Evolutionary conservation across 1,140 invertebrate genomes (phyloP).

Genomic region (Ephestia elutella): DNA sequence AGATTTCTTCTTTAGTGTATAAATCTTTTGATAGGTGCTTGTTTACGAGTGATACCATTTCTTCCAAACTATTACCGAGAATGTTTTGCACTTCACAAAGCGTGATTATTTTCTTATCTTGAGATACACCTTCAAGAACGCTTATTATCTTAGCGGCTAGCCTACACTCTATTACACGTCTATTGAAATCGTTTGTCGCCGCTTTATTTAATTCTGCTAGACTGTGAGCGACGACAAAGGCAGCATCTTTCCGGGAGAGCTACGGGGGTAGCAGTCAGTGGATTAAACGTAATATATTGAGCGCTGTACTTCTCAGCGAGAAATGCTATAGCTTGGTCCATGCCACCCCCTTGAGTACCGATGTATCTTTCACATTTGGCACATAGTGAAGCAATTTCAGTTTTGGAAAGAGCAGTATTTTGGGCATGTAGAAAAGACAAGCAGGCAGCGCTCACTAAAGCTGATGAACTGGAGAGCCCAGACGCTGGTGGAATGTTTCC

Average conservation of each 20-base stretch:
- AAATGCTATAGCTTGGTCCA: constrained; percentile 99
- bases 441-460: constrained; percentile 94
- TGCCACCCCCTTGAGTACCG: constrained; percentile 97
- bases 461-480: constrained; percentile 97
- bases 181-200: constrained; percentile 91
- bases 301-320: constrained; percentile 90
- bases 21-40: constrained; percentile 79
- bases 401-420: constrained; percentile 78
- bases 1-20: constrained; percentile 87
- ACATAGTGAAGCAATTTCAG: constrained; percentile 89
- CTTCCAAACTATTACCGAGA: constrained; percentile 77
- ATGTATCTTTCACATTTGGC: constrained; percentile 93
- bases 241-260: constrained; percentile 84
- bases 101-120: constrained; percentile 47
- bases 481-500: constrained; percentile 93
- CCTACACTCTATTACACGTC: constrained; percentile 94
- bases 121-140: constrained; percentile 69
- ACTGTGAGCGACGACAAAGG: constrained; percentile 96
- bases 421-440: constrained; percentile 87
- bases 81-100: constrained; percentile 83
- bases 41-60: constrained; percentile 81
- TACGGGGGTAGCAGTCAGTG: constrained; percentile 86
- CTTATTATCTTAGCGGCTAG: constrained; percentile 89
- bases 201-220: constrained; percentile 95
- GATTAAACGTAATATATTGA: constrained; percentile 96